Evolutionary conservation across 2,113 vertebrate genomes (phyloP).

Genomic region (Lepus timidus): DNA sequence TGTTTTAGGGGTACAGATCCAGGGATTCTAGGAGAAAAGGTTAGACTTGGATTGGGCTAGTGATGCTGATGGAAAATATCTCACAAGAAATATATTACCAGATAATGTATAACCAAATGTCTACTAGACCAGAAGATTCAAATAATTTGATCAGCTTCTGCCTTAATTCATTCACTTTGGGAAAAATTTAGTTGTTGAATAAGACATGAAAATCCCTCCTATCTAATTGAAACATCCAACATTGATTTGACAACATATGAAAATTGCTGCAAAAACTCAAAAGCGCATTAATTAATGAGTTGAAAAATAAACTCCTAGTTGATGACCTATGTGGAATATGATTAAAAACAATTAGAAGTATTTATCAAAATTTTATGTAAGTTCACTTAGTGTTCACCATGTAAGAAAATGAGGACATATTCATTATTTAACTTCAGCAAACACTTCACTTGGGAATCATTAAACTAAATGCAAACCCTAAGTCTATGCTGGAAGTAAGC

Average conservation of each 20-base stretch:
- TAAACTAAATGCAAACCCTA: slow-evolving; percentile 34
- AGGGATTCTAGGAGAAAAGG: background rate
- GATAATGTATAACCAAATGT: background rate
- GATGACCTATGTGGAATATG: slow-evolving; percentile 17
- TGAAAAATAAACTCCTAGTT: slow-evolving; percentile 56
- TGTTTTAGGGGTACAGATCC: background rate
- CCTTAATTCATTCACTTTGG: slow-evolving; percentile 1
- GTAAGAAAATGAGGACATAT: background rate
- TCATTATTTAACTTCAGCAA: slow-evolving; percentile 48
- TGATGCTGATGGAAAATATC: background rate
- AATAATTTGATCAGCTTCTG: slow-evolving; percentile 29
- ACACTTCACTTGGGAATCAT: background rate
- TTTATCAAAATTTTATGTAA: slow-evolving; percentile 42
- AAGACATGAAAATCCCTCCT: background rate
- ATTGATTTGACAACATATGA: slow-evolving; percentile 20
- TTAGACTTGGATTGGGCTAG: background rate
- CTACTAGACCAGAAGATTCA: background rate
- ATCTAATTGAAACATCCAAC: slow-evolving; percentile 48
- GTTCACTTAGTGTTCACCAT: slow-evolving; percentile 7
- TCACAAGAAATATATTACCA: slow-evolving; percentile 45
- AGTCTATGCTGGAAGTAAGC: background rate
- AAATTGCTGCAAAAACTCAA: slow-evolving; percentile 49
- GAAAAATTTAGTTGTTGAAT: slow-evolving; percentile 10
- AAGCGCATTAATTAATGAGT: slow-evolving; percentile 53
- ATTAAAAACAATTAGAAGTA: slow-evolving; percentile 49